A percentile compares a stretch with the other conserved stretches of the same genome.
Evolutionary conservation across 2,113 vertebrate genomes (phyloP).

Genomic region (Rhabdomys dilectus): DNA sequence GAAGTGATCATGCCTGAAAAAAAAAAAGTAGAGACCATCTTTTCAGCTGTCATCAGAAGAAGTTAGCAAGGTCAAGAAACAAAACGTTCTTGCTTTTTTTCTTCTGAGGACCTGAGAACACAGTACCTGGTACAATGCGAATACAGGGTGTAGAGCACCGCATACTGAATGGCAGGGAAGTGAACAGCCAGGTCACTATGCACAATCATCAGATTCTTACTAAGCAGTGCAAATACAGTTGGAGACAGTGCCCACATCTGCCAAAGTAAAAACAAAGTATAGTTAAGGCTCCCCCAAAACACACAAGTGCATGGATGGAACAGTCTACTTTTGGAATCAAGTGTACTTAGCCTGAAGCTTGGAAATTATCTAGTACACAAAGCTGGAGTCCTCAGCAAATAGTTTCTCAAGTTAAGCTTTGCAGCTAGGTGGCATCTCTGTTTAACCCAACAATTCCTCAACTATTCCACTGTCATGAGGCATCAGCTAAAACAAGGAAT

Average conservation of each 20-base stretch:
- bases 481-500: background rate
- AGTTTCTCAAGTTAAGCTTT: background rate
- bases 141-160: conserved; percentile 96
- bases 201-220: conserved; percentile 95
- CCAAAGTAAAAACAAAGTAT: conserved; percentile 66
- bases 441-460: background rate
- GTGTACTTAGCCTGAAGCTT: background rate
- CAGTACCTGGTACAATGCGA: conserved; percentile 98
- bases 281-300: background rate
- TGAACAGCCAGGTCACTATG: conserved; percentile 94
- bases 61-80: background rate
- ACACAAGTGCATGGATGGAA: background rate
- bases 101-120: background rate
- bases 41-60: conserved; percentile 10
- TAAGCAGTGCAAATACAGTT: conserved; percentile 97
- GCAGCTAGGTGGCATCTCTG: background rate
- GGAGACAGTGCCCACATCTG: conserved; percentile 99
- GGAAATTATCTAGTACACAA: conserved; percentile 37
- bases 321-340: conserved; percentile 29
- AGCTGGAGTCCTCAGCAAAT: background rate
- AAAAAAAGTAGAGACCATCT: conserved; percentile 44
- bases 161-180: conserved; percentile 96
- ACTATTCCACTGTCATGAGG: background rate
- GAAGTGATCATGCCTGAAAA: conserved; percentile 96
- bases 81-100: background rate